Conservation (phyloP, 2,797 vertebrate genomes). For the Chaenodraco wilsoni region DNA sequence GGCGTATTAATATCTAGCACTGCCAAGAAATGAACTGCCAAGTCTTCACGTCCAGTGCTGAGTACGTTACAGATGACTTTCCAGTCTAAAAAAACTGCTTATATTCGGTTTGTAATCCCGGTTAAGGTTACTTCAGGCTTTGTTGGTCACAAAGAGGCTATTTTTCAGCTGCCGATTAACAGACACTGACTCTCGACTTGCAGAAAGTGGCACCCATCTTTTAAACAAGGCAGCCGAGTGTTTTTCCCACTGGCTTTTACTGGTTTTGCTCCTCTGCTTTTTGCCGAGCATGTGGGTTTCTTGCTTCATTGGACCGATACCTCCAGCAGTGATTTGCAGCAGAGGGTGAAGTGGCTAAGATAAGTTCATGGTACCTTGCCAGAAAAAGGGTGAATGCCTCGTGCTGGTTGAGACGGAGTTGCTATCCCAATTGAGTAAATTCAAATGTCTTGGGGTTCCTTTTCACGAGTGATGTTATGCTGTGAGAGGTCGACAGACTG, state of each 20-base stretch:
- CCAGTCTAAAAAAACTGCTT: not conserved
- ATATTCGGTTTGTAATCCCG: not conserved
- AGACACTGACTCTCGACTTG: too few species aligned
- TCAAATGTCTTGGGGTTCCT: not conserved
- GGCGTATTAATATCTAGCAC: constrained; percentile 5
- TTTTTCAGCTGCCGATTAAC: not conserved
- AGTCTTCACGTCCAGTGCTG: not conserved
- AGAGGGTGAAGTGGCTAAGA: constrained; percentile 16
- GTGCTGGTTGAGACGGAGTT: not conserved
- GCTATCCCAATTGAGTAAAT: not conserved
- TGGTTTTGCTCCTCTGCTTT: constrained; percentile 4
- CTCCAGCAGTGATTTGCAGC: constrained; percentile 25
- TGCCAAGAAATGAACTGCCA: constrained; percentile 14
- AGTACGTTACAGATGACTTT: not conserved
- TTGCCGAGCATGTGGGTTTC: constrained; percentile 34
- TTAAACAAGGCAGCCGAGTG: not conserved
- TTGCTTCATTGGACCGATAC: constrained; percentile 9
- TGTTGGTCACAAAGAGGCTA: not conserved
- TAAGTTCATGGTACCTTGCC: not conserved
- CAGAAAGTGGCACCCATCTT: not conserved
- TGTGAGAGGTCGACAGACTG: not conserved
- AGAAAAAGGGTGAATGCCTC: not conserved
- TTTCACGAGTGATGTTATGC: not conserved
- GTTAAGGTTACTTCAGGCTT: not conserved
- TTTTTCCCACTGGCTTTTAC: constrained; percentile 5